Conservation (phyloP, 2,113 vertebrate genomes). For the Spheniscus mendiculus region DNA sequence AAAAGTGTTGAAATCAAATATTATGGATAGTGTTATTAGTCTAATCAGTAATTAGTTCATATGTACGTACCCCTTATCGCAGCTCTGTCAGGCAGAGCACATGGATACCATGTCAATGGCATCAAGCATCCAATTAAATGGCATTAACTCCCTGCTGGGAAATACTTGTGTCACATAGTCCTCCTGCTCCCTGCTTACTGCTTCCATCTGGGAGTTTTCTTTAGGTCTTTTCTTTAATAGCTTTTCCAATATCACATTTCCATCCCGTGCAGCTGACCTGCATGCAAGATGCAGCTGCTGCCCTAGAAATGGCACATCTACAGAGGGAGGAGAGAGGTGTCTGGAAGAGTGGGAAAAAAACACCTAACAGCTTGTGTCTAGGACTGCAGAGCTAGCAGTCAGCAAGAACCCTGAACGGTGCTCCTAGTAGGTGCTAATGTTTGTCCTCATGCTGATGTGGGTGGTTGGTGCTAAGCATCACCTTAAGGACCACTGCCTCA, state of each 20-base stretch:
- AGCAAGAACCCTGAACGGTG: rapidly evolving
- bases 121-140: not conserved
- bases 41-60: not conserved
- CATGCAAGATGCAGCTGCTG: not conserved
- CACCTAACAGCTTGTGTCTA: not conserved
- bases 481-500: not conserved
- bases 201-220: not conserved
- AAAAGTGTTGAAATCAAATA: not conserved
- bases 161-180: not conserved
- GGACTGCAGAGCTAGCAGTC: not conserved
- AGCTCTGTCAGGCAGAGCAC: not conserved
- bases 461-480: not conserved
- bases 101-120: too few species aligned
- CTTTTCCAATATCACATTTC: not conserved
- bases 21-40: not conserved
- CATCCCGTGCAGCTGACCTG: not conserved
- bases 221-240: not conserved
- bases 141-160: not conserved
- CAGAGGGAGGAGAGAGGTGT: not conserved
- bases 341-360: not conserved
- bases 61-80: not conserved
- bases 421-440: not conserved
- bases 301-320: not conserved
- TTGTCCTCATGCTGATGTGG: not conserved
- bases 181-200: not conserved